Percentiles rank a stretch among this genome's conserved stretches.
These are phyloP conservation scores for Lysandra coridon DNA, from an alignment of 2,888 invertebrate species.

Conservation along the genomic window DNA sequence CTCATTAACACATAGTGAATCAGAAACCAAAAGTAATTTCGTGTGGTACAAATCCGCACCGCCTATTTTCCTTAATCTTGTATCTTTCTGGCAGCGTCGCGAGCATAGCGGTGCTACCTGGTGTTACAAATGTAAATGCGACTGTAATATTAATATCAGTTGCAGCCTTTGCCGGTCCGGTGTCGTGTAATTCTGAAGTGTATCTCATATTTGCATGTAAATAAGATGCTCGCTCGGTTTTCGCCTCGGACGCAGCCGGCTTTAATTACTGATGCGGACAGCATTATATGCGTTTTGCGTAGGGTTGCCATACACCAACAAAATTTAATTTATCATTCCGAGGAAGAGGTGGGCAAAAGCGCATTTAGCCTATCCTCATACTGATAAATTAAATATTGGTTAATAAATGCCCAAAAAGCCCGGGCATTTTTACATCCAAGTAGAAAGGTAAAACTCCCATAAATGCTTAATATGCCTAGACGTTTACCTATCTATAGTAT, in stretches of 20 bases:
- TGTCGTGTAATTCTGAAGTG: conserved; percentile 44
- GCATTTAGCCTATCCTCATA: too few relatives aligned
- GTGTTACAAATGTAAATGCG: conserved; percentile 21
- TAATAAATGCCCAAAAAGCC: neutral
- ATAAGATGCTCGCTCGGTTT: conserved; percentile 44
- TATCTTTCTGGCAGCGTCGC: neutral
- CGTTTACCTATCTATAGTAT: too few relatives aligned
- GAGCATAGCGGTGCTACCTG: neutral
- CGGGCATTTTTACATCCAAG: too few relatives aligned
- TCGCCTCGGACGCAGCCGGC: conserved; percentile 31
- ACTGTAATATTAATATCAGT: conserved; percentile 28
- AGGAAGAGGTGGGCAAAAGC: neutral
- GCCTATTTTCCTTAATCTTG: neutral
- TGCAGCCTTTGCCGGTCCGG: conserved; percentile 38
- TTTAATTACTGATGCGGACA: conserved; percentile 34
- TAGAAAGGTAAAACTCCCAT: too few relatives aligned
- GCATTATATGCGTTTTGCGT: conserved; percentile 32
- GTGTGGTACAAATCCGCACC: neutral
- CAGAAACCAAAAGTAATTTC: neutral
- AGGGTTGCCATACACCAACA: neutral
- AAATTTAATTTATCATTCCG: neutral
- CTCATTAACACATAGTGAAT: neutral
- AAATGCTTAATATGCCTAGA: too few relatives aligned
- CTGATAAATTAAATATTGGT: too few relatives aligned
- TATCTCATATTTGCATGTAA: conserved; percentile 47